Conservation (phyloP, 2,797 vertebrate species). For the Mionectes olivaceus region DNA sequence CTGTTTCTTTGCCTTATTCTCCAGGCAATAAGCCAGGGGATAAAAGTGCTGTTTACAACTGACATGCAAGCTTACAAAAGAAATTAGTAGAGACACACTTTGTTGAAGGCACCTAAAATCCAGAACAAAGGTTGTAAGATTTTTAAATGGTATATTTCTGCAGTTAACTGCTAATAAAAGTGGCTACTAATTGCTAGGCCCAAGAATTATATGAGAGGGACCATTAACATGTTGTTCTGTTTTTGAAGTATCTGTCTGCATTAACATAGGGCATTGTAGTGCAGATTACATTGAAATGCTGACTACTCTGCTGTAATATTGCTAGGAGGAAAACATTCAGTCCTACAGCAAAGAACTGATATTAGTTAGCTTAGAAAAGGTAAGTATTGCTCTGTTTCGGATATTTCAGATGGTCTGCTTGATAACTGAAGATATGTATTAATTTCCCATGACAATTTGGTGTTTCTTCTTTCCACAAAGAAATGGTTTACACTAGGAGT, state of each 20-base stretch:
- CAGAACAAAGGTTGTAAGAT: conserved; percentile 59
- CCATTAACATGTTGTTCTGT: conserved; percentile 65
- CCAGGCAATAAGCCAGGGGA: not conserved
- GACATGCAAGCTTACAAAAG: not conserved
- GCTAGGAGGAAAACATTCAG: conserved; percentile 12
- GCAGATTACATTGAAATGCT: conserved; percentile 72
- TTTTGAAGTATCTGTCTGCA: conserved; percentile 68
- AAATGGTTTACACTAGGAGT: not conserved
- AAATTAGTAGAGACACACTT: conserved; percentile 9
- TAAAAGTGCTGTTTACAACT: not conserved
- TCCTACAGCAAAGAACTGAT: not conserved
- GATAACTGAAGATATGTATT: not conserved
- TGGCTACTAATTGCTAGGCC: conserved; percentile 62
- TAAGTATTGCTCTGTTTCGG: not conserved
- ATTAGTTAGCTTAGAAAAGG: not conserved
- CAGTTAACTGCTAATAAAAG: conserved; percentile 68
- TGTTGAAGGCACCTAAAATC: conserved; percentile 30
- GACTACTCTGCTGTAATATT: conserved; percentile 44
- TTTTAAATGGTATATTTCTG: conserved; percentile 64
- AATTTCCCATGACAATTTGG: not conserved
- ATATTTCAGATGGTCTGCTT: not conserved
- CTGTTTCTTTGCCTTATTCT: not conserved
- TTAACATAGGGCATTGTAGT: conserved; percentile 71
- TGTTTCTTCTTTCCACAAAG: not conserved
- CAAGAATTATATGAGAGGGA: conserved; percentile 61